These are phyloP conservation scores for Melinaea marsaeus DNA, from an alignment of 2,888 invertebrate species.

Conservation along the genomic window DNA sequence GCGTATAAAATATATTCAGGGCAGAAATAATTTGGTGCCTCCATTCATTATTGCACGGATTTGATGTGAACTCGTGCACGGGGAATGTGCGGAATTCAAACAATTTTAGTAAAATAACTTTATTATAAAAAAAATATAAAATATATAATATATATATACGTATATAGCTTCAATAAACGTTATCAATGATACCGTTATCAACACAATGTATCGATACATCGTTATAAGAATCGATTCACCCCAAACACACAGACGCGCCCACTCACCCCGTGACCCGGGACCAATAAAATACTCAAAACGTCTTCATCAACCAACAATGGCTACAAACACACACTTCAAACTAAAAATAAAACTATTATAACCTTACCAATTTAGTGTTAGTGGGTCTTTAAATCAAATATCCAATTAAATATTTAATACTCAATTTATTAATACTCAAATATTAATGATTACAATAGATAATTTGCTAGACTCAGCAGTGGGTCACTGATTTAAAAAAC, in stretches of 20 bases:
- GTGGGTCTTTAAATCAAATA: too few relatives aligned
- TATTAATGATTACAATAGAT: not conserved
- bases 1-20: constrained; percentile 76
- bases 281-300: constrained; percentile 52
- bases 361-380: too few relatives aligned
- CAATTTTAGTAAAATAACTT: too few relatives aligned
- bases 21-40: constrained; percentile 70
- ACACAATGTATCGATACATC: constrained; percentile 21
- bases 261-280: constrained; percentile 59
- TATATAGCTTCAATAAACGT: not conserved
- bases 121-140: too few relatives aligned
- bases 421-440: not conserved
- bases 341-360: too few relatives aligned
- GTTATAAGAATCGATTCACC: constrained; percentile 33
- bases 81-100: constrained; percentile 37
- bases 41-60: constrained; percentile 60
- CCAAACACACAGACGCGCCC: constrained; percentile 49
- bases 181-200: constrained; percentile 20
- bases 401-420: too few relatives aligned
- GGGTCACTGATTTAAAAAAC: too few relatives aligned
- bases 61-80: constrained; percentile 56
- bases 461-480: too few relatives aligned
- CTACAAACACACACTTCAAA: constrained; percentile 30
- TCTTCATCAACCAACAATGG: constrained; percentile 65
- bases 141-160: too few relatives aligned